phyloP scores from a whole-genome alignment of 2,888 invertebrate species.

The Chironomus tentans region DNA sequence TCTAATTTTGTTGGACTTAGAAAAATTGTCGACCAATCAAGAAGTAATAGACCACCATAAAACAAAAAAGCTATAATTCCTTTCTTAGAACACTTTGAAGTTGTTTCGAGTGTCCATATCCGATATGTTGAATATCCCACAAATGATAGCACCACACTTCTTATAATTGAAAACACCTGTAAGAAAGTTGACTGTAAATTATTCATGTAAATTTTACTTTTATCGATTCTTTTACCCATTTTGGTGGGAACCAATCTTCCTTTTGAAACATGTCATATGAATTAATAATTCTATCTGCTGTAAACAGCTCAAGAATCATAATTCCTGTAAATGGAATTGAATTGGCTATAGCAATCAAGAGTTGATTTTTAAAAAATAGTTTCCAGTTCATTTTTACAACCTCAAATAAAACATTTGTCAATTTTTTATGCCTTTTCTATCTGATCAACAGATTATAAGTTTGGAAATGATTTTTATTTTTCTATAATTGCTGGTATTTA shows the following conservation, averaged over 20 bases:
- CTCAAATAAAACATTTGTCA: not conserved
- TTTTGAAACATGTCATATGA: not conserved
- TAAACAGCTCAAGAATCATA: not conserved
- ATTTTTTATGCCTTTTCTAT: not conserved
- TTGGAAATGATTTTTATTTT: too few species aligned
- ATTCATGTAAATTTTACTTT: not conserved
- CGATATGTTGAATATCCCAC: not conserved
- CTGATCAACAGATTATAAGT: too few species aligned
- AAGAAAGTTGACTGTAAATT: not conserved
- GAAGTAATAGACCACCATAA: not conserved
- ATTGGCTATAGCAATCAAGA: not conserved
- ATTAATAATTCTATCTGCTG: not conserved
- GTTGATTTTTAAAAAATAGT: not conserved
- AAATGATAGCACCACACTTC: not conserved
- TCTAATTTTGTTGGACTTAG: not conserved
- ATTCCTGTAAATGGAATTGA: not conserved
- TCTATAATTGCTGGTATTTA: too few species aligned
- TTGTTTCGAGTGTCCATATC: not conserved
- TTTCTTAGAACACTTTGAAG: not conserved
- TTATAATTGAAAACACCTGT: not conserved
- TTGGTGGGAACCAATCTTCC: not conserved
- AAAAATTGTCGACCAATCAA: not conserved
- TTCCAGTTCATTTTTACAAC: not conserved
- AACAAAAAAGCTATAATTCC: not conserved
- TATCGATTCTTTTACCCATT: not conserved